Evolutionary conservation across 2,797 vertebrate species (phyloP).

Genomic region (Pogoniulus pusillus): DNA sequence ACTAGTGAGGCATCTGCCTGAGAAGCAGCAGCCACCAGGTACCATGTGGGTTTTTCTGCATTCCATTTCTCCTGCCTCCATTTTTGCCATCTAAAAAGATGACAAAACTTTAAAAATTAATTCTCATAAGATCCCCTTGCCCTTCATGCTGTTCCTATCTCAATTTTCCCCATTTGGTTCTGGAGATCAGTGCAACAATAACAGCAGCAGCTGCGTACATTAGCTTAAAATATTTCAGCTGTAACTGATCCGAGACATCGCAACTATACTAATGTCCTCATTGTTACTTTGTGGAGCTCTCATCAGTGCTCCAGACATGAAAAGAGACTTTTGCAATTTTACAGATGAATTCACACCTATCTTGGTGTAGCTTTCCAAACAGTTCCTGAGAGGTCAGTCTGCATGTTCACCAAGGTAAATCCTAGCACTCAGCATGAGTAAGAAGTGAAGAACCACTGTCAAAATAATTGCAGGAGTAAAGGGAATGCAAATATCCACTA

Average conservation of each 20-base stretch:
- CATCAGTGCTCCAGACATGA: background rate
- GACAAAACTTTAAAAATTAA: background rate
- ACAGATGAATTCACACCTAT: background rate
- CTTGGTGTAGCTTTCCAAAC: background rate
- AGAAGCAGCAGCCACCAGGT: background rate
- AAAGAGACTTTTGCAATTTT: background rate
- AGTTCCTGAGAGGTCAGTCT: background rate
- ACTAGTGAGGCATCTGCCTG: background rate
- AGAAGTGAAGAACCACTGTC: background rate
- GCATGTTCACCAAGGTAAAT: background rate
- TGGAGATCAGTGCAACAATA: constrained; percentile 25
- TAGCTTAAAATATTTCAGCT: constrained; percentile 12
- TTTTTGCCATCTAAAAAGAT: background rate
- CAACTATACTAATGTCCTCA: background rate
- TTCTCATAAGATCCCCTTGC: background rate
- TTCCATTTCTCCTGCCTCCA: background rate
- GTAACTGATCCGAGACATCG: constrained; percentile 10
- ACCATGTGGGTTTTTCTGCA: background rate
- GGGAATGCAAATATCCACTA: background rate
- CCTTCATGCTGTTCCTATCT: background rate
- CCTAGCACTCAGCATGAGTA: background rate
- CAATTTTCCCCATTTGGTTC: constrained; percentile 38
- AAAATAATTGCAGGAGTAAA: background rate
- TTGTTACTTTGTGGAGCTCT: background rate
- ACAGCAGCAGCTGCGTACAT: constrained; percentile 2